These are phyloP conservation scores for Hylaeus volcanicus DNA, from an alignment of 1,140 invertebrate species.

Conservation along the genomic window DNA sequence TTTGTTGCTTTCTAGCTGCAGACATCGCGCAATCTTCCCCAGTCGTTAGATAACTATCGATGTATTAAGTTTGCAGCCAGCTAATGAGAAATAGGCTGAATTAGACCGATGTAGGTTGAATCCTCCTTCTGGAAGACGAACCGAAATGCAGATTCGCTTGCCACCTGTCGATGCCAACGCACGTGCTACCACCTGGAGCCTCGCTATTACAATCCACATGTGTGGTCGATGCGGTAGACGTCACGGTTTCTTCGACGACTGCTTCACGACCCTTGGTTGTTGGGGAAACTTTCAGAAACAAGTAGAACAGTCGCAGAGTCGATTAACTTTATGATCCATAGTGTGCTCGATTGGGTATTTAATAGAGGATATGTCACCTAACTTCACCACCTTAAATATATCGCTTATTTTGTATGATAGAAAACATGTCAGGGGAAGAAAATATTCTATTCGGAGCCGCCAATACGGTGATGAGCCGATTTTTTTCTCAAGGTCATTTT, in stretches of 20 bases:
- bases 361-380: too few species aligned
- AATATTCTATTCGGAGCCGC: too few species aligned
- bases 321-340: too few species aligned
- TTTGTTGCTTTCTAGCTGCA: not conserved
- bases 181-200: constrained; percentile 70
- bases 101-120: constrained; percentile 7
- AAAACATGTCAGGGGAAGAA: too few species aligned
- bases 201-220: constrained; percentile 25
- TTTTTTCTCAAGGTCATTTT: too few species aligned
- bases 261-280: too few species aligned
- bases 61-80: not conserved
- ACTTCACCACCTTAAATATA: too few species aligned
- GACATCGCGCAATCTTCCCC: not conserved
- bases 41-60: not conserved
- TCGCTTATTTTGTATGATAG: too few species aligned
- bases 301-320: too few species aligned
- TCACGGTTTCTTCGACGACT: not conserved
- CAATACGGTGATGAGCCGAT: too few species aligned
- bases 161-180: constrained; percentile 71
- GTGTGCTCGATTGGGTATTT: too few species aligned
- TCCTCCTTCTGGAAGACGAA: constrained; percentile 18
- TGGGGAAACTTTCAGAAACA: too few species aligned
- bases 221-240: constrained; percentile 20
- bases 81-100: constrained; percentile 6
- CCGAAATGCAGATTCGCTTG: constrained; percentile 54